phyloP scores from a whole-genome alignment of 1,140 invertebrate species.

The Reticulitermes speratus region DNA sequence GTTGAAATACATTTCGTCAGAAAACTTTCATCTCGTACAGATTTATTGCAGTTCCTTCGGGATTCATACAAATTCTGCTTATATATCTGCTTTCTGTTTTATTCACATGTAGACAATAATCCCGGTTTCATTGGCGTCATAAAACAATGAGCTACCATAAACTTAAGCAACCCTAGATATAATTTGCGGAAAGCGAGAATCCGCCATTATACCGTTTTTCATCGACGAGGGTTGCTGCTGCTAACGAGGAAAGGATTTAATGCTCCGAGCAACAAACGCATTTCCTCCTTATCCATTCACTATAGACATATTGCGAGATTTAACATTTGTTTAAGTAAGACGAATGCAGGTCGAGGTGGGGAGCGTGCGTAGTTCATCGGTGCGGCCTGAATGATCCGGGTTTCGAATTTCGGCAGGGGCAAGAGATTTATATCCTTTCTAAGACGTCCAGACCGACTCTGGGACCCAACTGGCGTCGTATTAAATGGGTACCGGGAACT shows the following conservation, averaged over 20 bases:
- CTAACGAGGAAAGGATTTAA: background rate
- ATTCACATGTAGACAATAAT: slow-evolving; percentile 14
- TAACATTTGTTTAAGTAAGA: no score
- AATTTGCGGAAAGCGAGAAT: background rate
- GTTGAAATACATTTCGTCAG: background rate
- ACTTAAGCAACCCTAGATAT: background rate
- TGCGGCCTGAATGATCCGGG: no score
- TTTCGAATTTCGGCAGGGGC: no score
- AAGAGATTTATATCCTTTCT: no score
- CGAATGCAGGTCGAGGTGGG: no score
- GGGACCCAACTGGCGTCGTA: no score
- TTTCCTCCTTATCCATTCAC: background rate
- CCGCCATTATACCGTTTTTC: background rate
- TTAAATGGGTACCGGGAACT: no score
- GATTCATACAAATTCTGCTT: background rate
- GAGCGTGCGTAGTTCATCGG: no score
- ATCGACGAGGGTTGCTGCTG: background rate
- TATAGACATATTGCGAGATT: background rate
- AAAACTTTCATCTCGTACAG: slow-evolving; percentile 2
- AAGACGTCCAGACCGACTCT: no score
- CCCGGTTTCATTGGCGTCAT: background rate
- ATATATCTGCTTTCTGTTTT: background rate
- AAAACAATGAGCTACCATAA: background rate
- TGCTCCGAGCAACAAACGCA: background rate
- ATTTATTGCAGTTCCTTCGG: slow-evolving; percentile 1